These are phyloP conservation scores for Manacus vitellinus DNA, from an alignment of 2,113 vertebrate species.

Conservation along the genomic window DNA sequence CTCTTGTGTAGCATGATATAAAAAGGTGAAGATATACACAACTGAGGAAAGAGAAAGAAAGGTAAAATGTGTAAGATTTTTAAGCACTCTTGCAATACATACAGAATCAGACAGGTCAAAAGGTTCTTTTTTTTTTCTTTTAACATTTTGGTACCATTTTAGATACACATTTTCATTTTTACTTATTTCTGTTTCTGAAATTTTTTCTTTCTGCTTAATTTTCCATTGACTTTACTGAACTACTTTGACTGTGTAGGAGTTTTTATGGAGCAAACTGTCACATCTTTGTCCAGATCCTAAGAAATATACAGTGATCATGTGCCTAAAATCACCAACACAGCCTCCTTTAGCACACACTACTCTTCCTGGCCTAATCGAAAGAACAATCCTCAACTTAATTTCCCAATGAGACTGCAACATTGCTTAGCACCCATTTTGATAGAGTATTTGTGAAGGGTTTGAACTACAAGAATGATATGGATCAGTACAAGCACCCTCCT, in stretches of 20 bases:
- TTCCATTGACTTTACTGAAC: neutral
- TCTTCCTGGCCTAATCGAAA: neutral
- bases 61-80: neutral
- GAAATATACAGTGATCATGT: neutral
- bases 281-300: neutral
- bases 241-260: neutral
- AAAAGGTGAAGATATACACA: neutral
- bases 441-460: conserved; percentile 1
- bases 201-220: neutral
- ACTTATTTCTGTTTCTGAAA: neutral
- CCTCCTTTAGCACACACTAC: neutral
- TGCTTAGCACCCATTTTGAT: neutral
- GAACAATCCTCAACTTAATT: neutral
- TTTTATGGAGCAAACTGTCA: neutral
- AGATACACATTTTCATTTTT: neutral
- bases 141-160: neutral
- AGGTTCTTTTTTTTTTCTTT: neutral
- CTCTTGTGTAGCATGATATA: neutral
- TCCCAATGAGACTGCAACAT: neutral
- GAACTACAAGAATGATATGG: neutral
- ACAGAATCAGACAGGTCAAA: neutral
- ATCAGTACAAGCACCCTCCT: neutral
- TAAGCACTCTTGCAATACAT: neutral
- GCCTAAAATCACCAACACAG: neutral
- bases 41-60: neutral